Conservation (phyloP, 2,113 vertebrate genomes). For the Gnathonemus longibarbis region DNA sequence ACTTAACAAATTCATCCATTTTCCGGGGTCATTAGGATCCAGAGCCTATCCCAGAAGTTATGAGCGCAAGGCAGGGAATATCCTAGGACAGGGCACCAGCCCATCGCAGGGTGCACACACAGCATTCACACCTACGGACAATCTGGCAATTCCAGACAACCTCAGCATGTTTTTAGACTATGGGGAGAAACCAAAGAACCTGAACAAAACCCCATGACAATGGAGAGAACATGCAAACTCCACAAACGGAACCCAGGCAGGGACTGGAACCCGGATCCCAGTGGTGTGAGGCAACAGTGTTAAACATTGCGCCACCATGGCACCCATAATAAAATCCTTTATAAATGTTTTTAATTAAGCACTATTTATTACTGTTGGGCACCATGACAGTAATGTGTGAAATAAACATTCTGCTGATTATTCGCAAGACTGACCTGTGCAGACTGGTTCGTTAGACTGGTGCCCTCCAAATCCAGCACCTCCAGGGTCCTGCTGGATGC, state of each 20-base stretch:
- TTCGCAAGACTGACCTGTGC: constrained; percentile 71
- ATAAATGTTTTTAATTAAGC: background rate
- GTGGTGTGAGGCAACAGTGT: background rate
- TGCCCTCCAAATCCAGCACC: constrained; percentile 90
- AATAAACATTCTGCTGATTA: background rate
- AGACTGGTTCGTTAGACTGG: constrained; percentile 87
- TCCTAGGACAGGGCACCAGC: background rate
- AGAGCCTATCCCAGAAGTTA: background rate
- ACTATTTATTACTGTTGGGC: background rate
- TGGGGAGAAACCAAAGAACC: background rate
- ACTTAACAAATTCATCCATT: background rate
- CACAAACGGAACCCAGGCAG: background rate
- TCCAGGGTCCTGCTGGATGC: constrained; percentile 90
- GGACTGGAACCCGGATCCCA: background rate
- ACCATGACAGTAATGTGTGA: background rate
- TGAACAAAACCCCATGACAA: background rate
- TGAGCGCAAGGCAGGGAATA: background rate
- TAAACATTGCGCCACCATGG: background rate
- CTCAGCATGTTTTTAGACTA: background rate
- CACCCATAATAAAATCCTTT: background rate
- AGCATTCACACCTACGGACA: background rate
- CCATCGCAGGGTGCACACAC: background rate
- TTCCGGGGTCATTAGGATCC: background rate
- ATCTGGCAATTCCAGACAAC: background rate
- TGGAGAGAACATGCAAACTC: background rate